Conservation (phyloP, 2,888 invertebrate species). For the Baronia brevicornis region DNA sequence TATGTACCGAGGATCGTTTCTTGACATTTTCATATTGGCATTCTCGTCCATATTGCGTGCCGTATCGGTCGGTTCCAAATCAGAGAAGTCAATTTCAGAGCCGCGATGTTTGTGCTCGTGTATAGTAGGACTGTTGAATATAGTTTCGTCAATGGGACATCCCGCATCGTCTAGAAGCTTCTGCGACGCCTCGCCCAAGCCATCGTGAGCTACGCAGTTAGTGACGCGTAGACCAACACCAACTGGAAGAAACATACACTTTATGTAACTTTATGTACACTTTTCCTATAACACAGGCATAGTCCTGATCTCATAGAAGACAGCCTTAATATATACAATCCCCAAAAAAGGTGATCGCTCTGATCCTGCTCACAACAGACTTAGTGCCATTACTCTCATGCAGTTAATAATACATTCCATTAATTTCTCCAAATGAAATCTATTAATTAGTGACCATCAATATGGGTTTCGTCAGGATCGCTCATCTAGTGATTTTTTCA, state of each 20-base stretch:
- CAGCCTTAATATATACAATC: too few relatives aligned
- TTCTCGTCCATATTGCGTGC: constrained; percentile 47
- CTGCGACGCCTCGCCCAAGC: constrained; percentile 84
- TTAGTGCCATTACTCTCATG: too few relatives aligned
- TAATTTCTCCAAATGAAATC: too few relatives aligned
- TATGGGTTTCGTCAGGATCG: too few relatives aligned
- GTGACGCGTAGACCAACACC: constrained; percentile 84
- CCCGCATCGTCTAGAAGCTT: constrained; percentile 83
- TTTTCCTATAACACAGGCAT: constrained; percentile 11
- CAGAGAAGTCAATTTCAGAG: constrained; percentile 53
- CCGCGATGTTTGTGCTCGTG: constrained; percentile 53
- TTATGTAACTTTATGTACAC: background rate
- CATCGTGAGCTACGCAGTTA: constrained; percentile 87
- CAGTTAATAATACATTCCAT: too few relatives aligned
- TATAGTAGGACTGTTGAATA: constrained; percentile 73
- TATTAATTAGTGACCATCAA: too few relatives aligned
- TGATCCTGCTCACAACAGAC: too few relatives aligned
- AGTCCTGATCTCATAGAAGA: too few relatives aligned
- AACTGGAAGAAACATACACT: constrained; percentile 54
- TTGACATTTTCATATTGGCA: constrained; percentile 40
- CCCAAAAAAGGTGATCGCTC: too few relatives aligned
- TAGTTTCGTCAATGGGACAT: constrained; percentile 82
- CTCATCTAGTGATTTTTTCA: too few relatives aligned
- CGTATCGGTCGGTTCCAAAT: constrained; percentile 46
- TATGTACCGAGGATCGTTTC: constrained; percentile 49